phyloP scores from a whole-genome alignment of 2,113 vertebrate species.

The Chelonoidis abingdonii region DNA sequence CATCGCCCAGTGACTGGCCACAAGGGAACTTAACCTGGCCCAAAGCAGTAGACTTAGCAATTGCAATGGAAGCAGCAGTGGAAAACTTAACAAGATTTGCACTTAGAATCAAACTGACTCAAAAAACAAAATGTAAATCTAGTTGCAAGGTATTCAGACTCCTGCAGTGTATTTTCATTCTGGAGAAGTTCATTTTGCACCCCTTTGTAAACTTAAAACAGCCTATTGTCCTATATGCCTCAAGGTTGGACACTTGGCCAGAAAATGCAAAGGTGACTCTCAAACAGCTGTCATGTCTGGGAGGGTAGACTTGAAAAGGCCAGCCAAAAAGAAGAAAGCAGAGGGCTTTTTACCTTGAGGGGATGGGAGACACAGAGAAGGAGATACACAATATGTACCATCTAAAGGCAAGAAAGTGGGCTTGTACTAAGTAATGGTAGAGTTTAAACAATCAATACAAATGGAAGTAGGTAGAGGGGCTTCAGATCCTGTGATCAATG shows the following conservation, averaged over 20 bases:
- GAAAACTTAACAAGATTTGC: background rate
- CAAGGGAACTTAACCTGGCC: slow-evolving; percentile 61
- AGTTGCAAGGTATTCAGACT: background rate
- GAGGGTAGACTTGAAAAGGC: background rate
- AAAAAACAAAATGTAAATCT: background rate
- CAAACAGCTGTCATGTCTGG: background rate
- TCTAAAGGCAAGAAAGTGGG: background rate
- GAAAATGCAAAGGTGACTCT: background rate
- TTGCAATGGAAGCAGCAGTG: background rate
- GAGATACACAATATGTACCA: background rate
- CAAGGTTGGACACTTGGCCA: background rate
- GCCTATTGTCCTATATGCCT: background rate
- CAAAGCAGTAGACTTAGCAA: background rate
- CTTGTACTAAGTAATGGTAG: background rate
- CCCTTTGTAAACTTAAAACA: background rate
- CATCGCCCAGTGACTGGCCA: background rate
- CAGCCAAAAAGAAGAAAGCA: background rate
- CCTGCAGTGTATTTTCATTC: background rate
- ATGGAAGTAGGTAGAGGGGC: background rate
- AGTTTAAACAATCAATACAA: slow-evolving; percentile 12
- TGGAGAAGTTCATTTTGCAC: background rate
- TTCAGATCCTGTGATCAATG: background rate
- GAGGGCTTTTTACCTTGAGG: background rate
- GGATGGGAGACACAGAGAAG: accelerated
- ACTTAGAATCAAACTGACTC: slow-evolving; percentile 32